Evolutionary conservation across 2,888 invertebrate species (phyloP), one percentile per base, ranked within the genome.

Genomic region (Zygaena filipendulae): DNA sequence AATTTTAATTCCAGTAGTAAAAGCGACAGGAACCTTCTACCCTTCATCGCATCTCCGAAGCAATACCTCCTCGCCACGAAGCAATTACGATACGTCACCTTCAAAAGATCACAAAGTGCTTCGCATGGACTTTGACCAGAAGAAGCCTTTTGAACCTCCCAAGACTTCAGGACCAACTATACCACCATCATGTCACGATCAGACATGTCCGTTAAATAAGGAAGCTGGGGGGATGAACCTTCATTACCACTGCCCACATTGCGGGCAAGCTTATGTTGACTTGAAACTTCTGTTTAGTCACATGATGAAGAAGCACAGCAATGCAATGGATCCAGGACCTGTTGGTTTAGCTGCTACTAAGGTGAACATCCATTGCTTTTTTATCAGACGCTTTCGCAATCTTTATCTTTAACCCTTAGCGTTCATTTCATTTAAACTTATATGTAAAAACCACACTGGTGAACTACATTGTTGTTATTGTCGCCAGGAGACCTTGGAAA

Each of bases 11-110:
- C 81, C 87, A 91, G 90, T 92, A 84, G 91, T 94, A 83, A 93
- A 92, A 87, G 91, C 93, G 74, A 87, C 91, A 57, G 93, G 94
- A 70, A 93, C 93, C 68, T 94, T 91, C 82, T 93, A 91, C 80
- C 94, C 94, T 59, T 86, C 92, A 52, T 90, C 88, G 47, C 79
- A 80, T 35, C 66, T 79, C 56, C 61, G 84, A 59, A 81, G 81
- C 70, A 81, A 82, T 44, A 63, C 82, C 32, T 80, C 79, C 42
- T 77, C 80, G 29, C 75, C 82, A 29, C 62, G 84, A 51, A 81
- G 81, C 47, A 72, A 72, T 37, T 82, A 83, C 58, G 83, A 82
- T 43, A 72, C 70, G 16, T 71, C 74, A 28, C 74, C 72, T 40
- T 83, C 83, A 35, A 84, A 84, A 49, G 83, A 81, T 6, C 47